Conservation (phyloP, 2,888 invertebrate genomes). For the Frankliniella fusca region DNA sequence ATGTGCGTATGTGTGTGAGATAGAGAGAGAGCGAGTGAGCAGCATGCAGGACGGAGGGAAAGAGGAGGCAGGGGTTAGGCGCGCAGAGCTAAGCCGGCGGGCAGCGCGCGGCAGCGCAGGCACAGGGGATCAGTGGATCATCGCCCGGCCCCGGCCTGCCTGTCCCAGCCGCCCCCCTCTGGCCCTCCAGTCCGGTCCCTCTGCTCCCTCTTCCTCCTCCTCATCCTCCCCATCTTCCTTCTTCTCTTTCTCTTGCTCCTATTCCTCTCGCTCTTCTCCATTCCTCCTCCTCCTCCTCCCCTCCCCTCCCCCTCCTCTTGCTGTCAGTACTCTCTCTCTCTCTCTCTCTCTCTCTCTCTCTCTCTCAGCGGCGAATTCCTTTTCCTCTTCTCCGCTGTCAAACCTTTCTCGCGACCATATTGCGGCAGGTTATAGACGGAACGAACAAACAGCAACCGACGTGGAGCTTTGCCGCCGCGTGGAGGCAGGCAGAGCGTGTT, state of each 20-base stretch:
- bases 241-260: conserved; percentile 28
- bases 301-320: background rate
- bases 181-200: no score
- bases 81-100: no score
- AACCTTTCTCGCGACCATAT: background rate
- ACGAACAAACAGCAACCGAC: no score
- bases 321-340: background rate
- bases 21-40: background rate
- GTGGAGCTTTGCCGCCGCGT: no score
- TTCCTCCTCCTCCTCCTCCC: no score
- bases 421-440: no score
- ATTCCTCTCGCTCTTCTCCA: background rate
- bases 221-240: conserved; percentile 29
- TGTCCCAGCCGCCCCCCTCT: background rate
- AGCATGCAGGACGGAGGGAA: background rate
- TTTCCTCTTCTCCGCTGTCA: background rate
- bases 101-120: background rate
- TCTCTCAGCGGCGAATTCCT: background rate
- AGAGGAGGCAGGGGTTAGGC: background rate
- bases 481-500: no score
- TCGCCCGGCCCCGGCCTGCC: background rate
- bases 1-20: background rate
- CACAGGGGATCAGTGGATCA: background rate
- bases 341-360: background rate
- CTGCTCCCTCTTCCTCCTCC: background rate